Percentiles rank a stretch among this genome's conserved stretches.
phyloP scores from a whole-genome alignment of 2,113 vertebrate genomes.

The Hyla sarda region DNA sequence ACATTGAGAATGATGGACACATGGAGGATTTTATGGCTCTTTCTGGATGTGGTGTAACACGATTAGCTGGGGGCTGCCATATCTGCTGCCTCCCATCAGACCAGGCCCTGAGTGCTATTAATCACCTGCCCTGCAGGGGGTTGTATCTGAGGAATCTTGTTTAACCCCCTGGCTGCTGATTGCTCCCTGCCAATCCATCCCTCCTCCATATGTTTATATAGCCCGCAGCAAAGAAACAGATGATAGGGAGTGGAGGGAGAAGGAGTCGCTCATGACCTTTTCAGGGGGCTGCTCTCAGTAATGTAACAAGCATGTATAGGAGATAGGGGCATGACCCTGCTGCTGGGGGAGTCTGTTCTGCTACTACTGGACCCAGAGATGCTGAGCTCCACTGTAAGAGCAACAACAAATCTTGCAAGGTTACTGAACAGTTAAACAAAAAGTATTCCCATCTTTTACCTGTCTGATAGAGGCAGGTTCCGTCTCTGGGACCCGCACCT shows the following conservation, averaged over 20 bases:
- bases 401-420: not conserved
- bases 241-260: conserved; percentile 10
- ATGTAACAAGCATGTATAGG: conserved; percentile 19
- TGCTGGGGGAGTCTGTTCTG: not conserved
- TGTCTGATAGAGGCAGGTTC: no score
- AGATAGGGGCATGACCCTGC: conserved; percentile 13
- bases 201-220: conserved; percentile 24
- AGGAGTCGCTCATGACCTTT: conserved; percentile 12
- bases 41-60: conserved; percentile 21
- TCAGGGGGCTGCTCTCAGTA: conserved; percentile 18
- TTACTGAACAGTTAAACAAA: not conserved
- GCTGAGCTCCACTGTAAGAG: not conserved
- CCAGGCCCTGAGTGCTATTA: conserved; percentile 19
- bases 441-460: no score
- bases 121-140: conserved; percentile 39
- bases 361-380: not conserved
- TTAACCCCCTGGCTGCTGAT: conserved; percentile 31
- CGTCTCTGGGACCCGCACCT: no score
- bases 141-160: conserved; percentile 10
- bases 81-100: not conserved
- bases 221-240: conserved; percentile 26
- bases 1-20: conserved; percentile 1
- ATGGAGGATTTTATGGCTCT: conserved; percentile 17
- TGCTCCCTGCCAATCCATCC: not conserved
- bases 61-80: conserved; percentile 17